Percentiles rank a stretch among this genome's conserved stretches.
Conservation (phyloP, 2,113 vertebrate genomes). For the Thermophis baileyi region DNA sequence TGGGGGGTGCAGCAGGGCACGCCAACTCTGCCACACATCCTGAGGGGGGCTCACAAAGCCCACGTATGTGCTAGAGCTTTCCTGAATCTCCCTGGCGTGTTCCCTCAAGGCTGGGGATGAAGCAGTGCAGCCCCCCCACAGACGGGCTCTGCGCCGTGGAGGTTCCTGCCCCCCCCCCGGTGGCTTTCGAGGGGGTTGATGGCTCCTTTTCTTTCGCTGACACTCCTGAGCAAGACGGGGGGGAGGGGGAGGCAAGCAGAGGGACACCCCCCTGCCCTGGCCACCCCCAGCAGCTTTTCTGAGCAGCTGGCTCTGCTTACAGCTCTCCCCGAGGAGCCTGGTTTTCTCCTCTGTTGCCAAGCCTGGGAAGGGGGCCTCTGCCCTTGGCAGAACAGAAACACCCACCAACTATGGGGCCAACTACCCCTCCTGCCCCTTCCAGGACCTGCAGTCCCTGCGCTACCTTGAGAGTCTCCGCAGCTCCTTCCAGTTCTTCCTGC, state of each 20-base stretch:
- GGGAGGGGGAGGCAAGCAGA: background rate
- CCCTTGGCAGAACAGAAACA: background rate
- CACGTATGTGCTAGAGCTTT: background rate
- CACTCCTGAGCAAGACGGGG: background rate
- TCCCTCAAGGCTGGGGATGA: background rate
- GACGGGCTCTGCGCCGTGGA: background rate
- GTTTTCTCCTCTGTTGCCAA: background rate
- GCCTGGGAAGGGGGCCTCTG: too few species aligned
- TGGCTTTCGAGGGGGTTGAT: background rate
- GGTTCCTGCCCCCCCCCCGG: background rate
- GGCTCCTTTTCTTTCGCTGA: background rate
- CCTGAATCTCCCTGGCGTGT: too few species aligned
- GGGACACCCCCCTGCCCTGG: background rate
- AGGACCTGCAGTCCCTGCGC: conserved; percentile 81
- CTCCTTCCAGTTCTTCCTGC: conserved; percentile 92
- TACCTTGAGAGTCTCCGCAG: conserved; percentile 77
- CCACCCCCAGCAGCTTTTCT: background rate
- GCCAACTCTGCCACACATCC: background rate
- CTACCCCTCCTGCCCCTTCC: background rate
- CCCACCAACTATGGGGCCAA: too few species aligned
- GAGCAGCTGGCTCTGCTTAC: background rate
- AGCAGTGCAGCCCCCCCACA: too few species aligned
- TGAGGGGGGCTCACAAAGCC: background rate
- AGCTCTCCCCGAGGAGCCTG: background rate
- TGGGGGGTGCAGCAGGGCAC: background rate